phyloP scores from a whole-genome alignment of 2,797 vertebrate genomes.

The Chanos chanos region DNA sequence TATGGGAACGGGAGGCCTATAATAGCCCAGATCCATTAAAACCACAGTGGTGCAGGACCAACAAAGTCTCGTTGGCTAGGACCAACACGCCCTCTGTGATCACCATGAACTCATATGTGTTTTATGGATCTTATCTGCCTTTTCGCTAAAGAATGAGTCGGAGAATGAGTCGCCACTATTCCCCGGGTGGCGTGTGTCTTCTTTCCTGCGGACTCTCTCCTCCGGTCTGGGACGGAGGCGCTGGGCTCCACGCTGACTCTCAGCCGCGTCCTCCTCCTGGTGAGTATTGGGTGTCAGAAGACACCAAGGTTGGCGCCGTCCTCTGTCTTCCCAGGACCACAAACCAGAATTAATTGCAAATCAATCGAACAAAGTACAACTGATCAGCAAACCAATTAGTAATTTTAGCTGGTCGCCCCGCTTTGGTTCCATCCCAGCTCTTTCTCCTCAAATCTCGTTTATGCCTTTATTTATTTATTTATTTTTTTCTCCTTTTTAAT shows the following conservation, averaged over 20 bases:
- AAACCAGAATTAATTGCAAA: conserved; percentile 99
- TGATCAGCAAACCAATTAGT: conserved; percentile 99
- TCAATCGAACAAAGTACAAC: conserved; percentile 99
- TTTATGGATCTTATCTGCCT: no score
- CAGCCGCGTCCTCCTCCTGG: conserved; percentile 77
- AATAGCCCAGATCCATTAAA: conserved; percentile 42
- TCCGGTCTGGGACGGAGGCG: conserved; percentile 51
- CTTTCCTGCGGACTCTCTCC: conserved; percentile 25
- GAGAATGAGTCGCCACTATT: conserved; percentile 41
- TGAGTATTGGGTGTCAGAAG: conserved; percentile 90
- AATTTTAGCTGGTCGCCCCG: conserved; percentile 93
- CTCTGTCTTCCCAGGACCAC: conserved; percentile 84
- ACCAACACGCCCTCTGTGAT: no score
- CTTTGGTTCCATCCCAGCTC: conserved; percentile 74
- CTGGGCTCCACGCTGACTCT: conserved; percentile 65
- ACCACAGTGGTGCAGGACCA: conserved; percentile 39
- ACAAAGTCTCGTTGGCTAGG: no score
- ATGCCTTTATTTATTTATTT: not conserved
- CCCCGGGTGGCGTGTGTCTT: no score
- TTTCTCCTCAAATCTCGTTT: conserved; percentile 9
- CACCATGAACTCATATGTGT: no score
- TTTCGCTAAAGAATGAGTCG: not conserved
- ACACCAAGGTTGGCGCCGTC: conserved; percentile 94
- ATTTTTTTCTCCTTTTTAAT: not conserved
- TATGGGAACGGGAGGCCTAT: conserved; percentile 26